Evolutionary conservation across 2,797 vertebrate species (phyloP).

Genomic region (Protosalanx chinensis): DNA sequence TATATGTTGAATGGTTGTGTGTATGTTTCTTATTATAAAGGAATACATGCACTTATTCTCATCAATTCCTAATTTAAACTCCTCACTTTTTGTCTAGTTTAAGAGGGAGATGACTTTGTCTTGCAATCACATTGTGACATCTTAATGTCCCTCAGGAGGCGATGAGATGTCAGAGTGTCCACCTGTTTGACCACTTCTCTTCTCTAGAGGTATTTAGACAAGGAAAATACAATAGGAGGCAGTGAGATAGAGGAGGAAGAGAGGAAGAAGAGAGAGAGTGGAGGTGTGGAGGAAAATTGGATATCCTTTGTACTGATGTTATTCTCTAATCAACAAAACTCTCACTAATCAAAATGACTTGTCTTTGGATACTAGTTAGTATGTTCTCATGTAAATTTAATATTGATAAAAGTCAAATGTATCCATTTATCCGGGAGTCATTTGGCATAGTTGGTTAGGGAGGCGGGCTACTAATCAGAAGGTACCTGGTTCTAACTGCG

Average conservation of each 20-base stretch:
- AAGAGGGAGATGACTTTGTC: constrained; percentile 9
- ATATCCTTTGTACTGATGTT: too few relatives aligned
- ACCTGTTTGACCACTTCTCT: background rate
- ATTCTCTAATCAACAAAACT: too few relatives aligned
- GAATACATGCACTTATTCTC: background rate
- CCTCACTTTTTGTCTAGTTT: background rate
- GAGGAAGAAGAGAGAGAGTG: background rate
- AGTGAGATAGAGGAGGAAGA: constrained; percentile 1
- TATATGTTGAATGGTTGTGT: background rate
- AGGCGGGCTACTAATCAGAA: too few relatives aligned
- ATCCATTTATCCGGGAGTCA: too few relatives aligned
- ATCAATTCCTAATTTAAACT: constrained; percentile 24
- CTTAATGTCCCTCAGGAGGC: constrained; percentile 32
- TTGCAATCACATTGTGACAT: constrained; percentile 23
- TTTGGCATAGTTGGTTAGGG: too few relatives aligned
- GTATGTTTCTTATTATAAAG: background rate
- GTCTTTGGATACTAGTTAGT: too few relatives aligned
- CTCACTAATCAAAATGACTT: too few relatives aligned
- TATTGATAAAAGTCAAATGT: too few relatives aligned
- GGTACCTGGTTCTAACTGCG: too few relatives aligned
- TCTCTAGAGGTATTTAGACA: constrained; percentile 23
- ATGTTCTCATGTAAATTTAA: too few relatives aligned
- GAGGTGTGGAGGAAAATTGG: background rate
- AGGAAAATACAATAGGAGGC: background rate
- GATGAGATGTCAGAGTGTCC: constrained; percentile 15